Evolutionary conservation across 2,888 invertebrate species (phyloP).

Genomic region (Caenorhabditis sp.): DNA sequence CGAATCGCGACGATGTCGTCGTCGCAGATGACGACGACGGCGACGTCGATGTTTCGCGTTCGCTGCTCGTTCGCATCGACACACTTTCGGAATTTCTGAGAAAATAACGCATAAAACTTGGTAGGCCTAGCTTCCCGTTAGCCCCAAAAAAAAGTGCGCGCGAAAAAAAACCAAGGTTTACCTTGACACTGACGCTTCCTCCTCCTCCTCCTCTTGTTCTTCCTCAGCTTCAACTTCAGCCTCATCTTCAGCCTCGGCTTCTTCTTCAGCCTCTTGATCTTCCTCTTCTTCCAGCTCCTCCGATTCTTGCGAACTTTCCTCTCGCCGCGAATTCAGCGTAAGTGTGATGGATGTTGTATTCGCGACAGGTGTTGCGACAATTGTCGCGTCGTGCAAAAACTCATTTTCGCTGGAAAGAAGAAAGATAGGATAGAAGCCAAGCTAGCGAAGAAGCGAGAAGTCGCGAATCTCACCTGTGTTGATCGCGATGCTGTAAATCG

Average conservation of each 20-base stretch:
- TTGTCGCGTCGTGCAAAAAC: conserved; percentile 24
- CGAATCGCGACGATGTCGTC: conserved; percentile 5
- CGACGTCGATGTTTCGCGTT: conserved; percentile 14
- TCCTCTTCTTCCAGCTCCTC: conserved; percentile 8
- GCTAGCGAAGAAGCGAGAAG: background rate
- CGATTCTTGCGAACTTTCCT: conserved; percentile 1
- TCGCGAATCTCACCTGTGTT: conserved; percentile 36
- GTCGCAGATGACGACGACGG: background rate
- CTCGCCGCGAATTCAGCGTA: background rate
- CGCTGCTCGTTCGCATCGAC: conserved; percentile 24
- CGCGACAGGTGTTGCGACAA: background rate
- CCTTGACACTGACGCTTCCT: conserved; percentile 18
- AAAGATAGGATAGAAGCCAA: conserved; percentile 5
- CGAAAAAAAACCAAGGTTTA: background rate
- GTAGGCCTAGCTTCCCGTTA: background rate
- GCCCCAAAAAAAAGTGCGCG: too few relatives aligned
- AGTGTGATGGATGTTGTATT: background rate
- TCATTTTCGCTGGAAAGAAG: conserved; percentile 48
- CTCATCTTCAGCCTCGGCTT: conserved; percentile 18
- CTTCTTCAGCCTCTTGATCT: background rate
- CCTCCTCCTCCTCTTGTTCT: conserved; percentile 18
- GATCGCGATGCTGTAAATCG: conserved; percentile 50
- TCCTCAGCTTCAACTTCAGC: conserved; percentile 15
- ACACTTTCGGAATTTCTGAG: conserved; percentile 33
- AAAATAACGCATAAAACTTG: conserved; percentile 7